phyloP scores from a whole-genome alignment of 2,888 invertebrate species.

The Torymus texanus region DNA sequence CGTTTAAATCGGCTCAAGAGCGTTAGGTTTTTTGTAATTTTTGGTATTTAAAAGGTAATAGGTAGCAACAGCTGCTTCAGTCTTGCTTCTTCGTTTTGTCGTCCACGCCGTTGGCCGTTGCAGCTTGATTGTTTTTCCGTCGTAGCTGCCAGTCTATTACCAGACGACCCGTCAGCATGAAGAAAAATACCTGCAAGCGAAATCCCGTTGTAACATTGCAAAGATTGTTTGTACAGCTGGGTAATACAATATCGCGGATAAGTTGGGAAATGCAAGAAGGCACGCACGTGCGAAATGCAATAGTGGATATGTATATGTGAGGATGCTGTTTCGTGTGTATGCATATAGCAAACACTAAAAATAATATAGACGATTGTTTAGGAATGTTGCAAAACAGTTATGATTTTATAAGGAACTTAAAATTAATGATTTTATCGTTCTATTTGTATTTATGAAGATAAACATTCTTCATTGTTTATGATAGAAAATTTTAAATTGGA shows the following conservation, averaged over 20 bases:
- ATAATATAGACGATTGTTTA: no score
- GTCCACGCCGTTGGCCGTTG: constrained; percentile 74
- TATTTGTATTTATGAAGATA: no score
- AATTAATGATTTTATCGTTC: no score
- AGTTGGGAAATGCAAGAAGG: neutral
- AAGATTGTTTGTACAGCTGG: neutral
- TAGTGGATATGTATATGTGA: no score
- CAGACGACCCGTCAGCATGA: constrained; percentile 91
- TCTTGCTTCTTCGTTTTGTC: constrained; percentile 77
- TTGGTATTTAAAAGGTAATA: constrained; percentile 34
- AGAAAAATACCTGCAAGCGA: constrained; percentile 82
- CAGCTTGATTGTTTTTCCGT: constrained; percentile 73
- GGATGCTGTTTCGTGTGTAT: no score
- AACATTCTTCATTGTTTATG: no score
- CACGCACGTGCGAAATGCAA: neutral
- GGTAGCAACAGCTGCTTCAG: constrained; percentile 66
- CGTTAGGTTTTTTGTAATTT: constrained; percentile 26
- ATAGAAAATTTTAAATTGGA: no score
- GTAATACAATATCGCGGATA: neutral
- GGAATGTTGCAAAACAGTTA: no score
- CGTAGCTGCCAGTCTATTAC: constrained; percentile 86
- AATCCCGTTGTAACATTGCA: neutral
- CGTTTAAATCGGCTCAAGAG: constrained; percentile 39
- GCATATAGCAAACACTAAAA: no score
- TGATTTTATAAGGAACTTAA: no score